Percentiles rank a stretch among this genome's conserved stretches.
These are phyloP conservation scores for Kryphioiulus occultus DNA, from an alignment of 2,888 invertebrate species.

Conservation along the genomic window DNA sequence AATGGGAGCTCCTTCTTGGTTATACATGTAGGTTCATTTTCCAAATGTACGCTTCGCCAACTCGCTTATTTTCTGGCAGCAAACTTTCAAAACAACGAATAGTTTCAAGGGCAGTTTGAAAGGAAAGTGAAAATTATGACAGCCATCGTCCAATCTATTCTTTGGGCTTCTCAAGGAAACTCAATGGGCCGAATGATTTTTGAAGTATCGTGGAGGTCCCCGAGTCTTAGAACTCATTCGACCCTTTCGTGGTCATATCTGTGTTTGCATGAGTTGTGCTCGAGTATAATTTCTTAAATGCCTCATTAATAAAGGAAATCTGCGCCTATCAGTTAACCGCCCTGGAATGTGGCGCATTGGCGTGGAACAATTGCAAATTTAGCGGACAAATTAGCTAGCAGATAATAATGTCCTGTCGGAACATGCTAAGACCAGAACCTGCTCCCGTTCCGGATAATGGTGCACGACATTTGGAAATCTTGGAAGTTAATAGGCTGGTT, in stretches of 20 bases:
- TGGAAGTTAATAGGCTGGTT: no score
- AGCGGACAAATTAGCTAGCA: not conserved
- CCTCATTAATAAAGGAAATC: slow-evolving; percentile 3
- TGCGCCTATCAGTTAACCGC: not conserved
- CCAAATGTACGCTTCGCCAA: not conserved
- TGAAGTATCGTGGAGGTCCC: not conserved
- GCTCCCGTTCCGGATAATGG: not conserved
- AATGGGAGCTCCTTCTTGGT: not conserved
- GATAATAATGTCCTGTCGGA: not conserved
- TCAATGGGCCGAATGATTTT: not conserved
- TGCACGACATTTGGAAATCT: no score
- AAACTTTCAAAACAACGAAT: not conserved
- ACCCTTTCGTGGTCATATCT: not conserved
- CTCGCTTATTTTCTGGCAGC: not conserved
- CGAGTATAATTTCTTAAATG: slow-evolving; percentile 2
- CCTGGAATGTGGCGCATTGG: not conserved
- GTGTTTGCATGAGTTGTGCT: not conserved
- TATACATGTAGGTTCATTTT: not conserved
- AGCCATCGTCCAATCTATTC: not conserved
- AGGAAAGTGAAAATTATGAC: not conserved
- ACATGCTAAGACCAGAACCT: not conserved
- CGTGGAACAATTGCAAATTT: not conserved
- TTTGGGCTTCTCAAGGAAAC: not conserved
- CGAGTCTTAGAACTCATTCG: not conserved
- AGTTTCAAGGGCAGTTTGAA: not conserved